Conservation (phyloP, 2,797 vertebrate species). For the Acrossocheilus wenchowensis region DNA sequence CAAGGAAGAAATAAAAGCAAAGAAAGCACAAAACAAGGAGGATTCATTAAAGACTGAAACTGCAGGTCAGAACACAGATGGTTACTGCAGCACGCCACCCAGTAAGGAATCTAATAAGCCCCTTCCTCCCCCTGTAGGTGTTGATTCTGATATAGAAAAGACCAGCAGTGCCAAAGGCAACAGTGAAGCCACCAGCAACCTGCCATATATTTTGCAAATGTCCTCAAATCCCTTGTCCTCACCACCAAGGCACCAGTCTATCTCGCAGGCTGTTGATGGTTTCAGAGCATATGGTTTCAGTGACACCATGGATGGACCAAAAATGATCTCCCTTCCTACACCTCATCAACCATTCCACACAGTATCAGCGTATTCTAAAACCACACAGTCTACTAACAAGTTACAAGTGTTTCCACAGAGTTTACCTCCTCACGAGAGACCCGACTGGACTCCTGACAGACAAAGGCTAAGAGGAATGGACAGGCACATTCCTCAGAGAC, state of each 20-base stretch:
- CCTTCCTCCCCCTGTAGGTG: conserved; percentile 67
- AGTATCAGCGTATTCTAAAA: conserved; percentile 67
- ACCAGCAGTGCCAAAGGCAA: conserved; percentile 61
- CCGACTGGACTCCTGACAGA: conserved; percentile 75
- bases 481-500: conserved; percentile 64
- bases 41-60: conserved; percentile 63
- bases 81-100: conserved; percentile 58
- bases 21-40: conserved; percentile 74
- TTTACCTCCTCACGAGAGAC: conserved; percentile 70
- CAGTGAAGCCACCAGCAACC: conserved; percentile 66
- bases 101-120: conserved; percentile 72
- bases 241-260: conserved; percentile 74
- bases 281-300: conserved; percentile 75
- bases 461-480: conserved; percentile 77
- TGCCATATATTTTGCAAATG: conserved; percentile 64
- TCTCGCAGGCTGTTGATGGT: conserved; percentile 71
- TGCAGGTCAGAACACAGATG: conserved; percentile 67
- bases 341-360: conserved; percentile 76
- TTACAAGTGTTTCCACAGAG: conserved; percentile 77
- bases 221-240: conserved; percentile 74
- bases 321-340: conserved; percentile 73
- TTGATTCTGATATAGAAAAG: conserved; percentile 73
- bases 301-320: conserved; percentile 73
- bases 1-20: conserved; percentile 72
- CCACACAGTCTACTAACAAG: conserved; percentile 68